phyloP scores from a whole-genome alignment of 37 sponge, comb jelly and placozoan species.

The Mnemiopsis leidyi region DNA sequence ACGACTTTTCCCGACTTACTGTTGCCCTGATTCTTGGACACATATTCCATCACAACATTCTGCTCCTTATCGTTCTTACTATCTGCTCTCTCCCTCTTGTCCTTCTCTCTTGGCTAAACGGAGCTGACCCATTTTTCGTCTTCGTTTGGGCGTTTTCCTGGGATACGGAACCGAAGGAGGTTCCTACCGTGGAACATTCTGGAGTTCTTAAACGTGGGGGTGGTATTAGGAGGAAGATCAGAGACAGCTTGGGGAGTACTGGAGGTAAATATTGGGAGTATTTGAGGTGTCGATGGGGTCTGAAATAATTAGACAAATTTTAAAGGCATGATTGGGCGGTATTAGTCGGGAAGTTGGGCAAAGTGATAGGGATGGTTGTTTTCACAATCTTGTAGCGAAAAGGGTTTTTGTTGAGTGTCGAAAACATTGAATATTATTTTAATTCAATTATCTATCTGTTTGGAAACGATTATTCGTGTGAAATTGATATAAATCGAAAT shows the following conservation, averaged over 20 bases:
- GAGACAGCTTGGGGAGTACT: not conserved
- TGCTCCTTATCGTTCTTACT: not conserved
- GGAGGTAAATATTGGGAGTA: not conserved
- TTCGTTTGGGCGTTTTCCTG: not conserved
- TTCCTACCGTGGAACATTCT: not conserved
- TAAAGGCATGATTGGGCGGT: no score
- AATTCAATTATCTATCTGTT: no score
- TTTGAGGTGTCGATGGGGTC: not conserved
- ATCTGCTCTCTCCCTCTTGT: not conserved
- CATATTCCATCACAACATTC: not conserved
- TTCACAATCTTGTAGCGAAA: no score
- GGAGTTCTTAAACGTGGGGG: not conserved
- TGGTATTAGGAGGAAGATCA: slow-evolving; percentile 33
- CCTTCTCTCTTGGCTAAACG: not conserved
- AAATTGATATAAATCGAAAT: no score
- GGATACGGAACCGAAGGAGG: not conserved
- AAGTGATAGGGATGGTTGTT: no score
- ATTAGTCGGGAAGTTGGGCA: no score
- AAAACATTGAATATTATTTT: no score
- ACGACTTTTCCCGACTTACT: not conserved
- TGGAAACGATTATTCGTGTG: no score
- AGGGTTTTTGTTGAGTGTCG: no score
- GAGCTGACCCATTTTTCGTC: not conserved
- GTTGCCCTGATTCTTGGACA: slow-evolving; percentile 8
- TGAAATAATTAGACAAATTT: no score